Conservation (phyloP, 2,113 vertebrate genomes). For the Steatornis caripensis region DNA sequence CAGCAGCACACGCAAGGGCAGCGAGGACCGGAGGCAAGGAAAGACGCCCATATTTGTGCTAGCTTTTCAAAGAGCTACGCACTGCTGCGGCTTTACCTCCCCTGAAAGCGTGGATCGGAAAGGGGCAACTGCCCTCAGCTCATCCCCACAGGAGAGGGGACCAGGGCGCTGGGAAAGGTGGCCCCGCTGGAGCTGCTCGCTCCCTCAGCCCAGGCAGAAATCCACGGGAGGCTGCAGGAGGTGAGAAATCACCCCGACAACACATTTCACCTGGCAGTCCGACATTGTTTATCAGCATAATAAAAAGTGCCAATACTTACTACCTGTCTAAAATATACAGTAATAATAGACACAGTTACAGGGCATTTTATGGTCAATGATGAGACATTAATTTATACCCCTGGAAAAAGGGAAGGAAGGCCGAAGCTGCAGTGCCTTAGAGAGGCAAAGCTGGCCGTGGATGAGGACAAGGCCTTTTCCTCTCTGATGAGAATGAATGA, state of each 20-base stretch:
- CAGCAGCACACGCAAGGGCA: fast-evolving
- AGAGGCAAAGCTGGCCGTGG: background rate
- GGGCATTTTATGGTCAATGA: conserved; percentile 60
- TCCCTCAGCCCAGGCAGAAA: conserved; percentile 3
- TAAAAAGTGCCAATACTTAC: conserved; percentile 75
- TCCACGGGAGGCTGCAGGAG: background rate
- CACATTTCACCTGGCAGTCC: conserved; percentile 64
- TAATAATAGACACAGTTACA: conserved; percentile 67
- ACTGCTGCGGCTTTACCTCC: background rate
- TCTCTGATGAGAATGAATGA: conserved; percentile 3
- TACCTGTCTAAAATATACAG: conserved; percentile 69
- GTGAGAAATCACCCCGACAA: conserved; percentile 68
- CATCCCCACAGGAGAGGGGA: background rate
- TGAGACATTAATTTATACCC: conserved; percentile 64
- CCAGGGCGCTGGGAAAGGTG: fast-evolving
- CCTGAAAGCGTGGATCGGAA: fast-evolving
- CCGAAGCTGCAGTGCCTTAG: background rate
- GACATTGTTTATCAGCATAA: conserved; percentile 70
- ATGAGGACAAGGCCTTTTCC: conserved; percentile 28
- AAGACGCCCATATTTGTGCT: background rate
- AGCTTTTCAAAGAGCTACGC: background rate
- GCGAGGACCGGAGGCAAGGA: fast-evolving
- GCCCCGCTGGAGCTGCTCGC: background rate
- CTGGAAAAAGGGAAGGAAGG: background rate
- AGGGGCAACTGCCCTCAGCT: fast-evolving